Percentiles rank a stretch among this genome's conserved stretches.
phyloP scores from a whole-genome alignment of 2,113 vertebrate species.

The Orycteropus afer region DNA sequence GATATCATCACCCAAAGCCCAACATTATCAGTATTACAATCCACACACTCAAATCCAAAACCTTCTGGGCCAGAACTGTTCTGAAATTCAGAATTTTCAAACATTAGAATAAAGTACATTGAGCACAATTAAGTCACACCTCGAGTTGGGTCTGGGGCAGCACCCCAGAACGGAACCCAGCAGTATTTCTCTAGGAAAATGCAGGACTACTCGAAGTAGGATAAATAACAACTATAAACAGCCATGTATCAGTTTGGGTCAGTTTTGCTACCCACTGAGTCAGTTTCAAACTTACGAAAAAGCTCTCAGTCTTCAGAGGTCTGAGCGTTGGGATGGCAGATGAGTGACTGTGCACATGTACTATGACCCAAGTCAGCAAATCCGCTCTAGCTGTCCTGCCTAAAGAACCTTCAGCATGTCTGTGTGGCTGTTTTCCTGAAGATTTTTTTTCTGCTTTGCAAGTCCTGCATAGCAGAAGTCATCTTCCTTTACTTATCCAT shows the following conservation, averaged over 20 bases:
- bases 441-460: not conserved
- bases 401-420: not conserved
- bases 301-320: not conserved
- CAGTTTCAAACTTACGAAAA: constrained; percentile 14
- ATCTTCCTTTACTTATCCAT: not conserved
- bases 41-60: not conserved
- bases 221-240: not conserved
- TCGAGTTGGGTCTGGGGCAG: fast-evolving
- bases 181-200: not conserved
- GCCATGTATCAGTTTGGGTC: not conserved
- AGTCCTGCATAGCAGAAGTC: not conserved
- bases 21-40: constrained; percentile 14
- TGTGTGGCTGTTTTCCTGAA: not conserved
- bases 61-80: not conserved
- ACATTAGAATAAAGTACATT: not conserved
- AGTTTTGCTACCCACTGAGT: not conserved
- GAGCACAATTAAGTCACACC: not conserved
- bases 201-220: not conserved
- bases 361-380: not conserved
- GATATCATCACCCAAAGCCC: not conserved
- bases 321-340: not conserved
- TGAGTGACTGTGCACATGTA: not conserved
- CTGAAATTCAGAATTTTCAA: not conserved
- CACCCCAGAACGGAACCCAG: not conserved
- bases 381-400: not conserved